Conservation (phyloP, 2,797 vertebrate genomes). For the Arctocebus calabarensis region DNA sequence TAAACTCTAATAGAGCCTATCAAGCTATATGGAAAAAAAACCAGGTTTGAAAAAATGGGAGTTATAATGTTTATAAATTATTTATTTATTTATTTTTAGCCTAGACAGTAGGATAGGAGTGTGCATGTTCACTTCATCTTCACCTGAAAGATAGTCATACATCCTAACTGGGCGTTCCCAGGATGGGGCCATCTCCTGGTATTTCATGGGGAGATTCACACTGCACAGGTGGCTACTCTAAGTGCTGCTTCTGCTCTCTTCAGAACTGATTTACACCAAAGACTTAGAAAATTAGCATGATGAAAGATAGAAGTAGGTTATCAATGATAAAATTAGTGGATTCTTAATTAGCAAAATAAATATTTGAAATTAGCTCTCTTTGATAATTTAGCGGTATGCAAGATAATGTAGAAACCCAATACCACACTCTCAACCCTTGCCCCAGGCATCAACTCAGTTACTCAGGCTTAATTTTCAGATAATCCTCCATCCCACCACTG, state of each 20-base stretch:
- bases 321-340: neutral
- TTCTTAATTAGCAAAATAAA: neutral
- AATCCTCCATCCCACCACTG: neutral
- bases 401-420: neutral
- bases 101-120: neutral
- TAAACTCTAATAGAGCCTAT: neutral
- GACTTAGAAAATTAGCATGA: neutral
- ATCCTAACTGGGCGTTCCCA: neutral
- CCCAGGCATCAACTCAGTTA: neutral
- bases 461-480: neutral
- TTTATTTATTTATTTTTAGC: neutral
- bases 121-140: neutral
- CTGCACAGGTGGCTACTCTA: neutral
- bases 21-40: neutral
- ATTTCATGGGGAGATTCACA: neutral
- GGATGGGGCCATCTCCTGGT: neutral
- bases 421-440: neutral
- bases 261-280: neutral
- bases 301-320: neutral
- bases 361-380: neutral
- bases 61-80: neutral
- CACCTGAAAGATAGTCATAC: neutral
- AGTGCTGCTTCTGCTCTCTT: neutral
- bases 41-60: neutral
- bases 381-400: neutral